phyloP scores from a whole-genome alignment of 2,113 vertebrate species.

The Pachycephala philippinensis region DNA sequence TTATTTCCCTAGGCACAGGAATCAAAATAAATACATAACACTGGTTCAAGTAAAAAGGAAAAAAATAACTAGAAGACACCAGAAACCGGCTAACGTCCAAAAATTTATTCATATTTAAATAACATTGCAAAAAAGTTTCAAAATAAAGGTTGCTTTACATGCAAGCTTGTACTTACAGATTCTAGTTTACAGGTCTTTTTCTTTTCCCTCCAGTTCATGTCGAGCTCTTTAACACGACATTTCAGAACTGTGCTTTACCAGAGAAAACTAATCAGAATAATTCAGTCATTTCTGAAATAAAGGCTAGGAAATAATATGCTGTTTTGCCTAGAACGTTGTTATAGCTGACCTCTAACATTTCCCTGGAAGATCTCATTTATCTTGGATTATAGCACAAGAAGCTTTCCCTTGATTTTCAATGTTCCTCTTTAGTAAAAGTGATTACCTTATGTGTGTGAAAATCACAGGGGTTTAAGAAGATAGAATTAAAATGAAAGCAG shows the following conservation, averaged over 20 bases:
- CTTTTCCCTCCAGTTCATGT: neutral
- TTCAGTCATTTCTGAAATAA: neutral
- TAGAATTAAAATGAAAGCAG: neutral
- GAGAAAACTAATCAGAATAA: neutral
- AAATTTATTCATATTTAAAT: neutral
- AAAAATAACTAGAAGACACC: accelerated
- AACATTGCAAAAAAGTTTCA: neutral
- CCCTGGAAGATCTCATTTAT: neutral
- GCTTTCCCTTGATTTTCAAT: neutral
- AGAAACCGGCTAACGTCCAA: neutral
- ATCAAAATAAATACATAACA: neutral
- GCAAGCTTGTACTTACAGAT: neutral
- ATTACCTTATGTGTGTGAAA: neutral
- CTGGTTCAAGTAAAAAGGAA: neutral
- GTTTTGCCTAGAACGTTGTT: neutral
- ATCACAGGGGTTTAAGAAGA: neutral
- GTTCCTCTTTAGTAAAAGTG: neutral
- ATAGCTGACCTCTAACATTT: neutral
- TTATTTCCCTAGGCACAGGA: neutral
- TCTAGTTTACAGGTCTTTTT: neutral
- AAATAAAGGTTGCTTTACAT: neutral
- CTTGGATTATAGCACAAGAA: neutral
- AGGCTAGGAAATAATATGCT: neutral
- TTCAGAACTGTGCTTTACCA: neutral
- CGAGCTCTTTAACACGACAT: neutral